These are phyloP conservation scores for Drosophila rellima DNA, from an alignment of 2,888 invertebrate species.

Conservation along the genomic window DNA sequence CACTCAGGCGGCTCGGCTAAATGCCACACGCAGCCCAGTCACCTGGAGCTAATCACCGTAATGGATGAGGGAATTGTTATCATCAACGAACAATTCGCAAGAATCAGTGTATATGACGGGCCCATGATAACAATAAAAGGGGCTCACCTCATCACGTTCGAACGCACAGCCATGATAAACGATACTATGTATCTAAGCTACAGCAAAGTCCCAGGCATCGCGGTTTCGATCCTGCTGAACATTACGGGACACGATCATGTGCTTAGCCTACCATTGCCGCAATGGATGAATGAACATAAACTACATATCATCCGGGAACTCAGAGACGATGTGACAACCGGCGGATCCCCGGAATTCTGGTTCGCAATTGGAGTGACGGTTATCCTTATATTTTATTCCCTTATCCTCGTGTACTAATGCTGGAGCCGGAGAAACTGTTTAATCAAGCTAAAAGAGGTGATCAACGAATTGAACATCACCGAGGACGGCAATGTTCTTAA, in stretches of 20 bases:
- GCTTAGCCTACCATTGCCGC: too few species aligned
- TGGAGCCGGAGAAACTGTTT: neutral
- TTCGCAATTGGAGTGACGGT: neutral
- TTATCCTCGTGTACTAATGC: neutral
- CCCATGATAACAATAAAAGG: slow-evolving; percentile 6
- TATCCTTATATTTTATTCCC: neutral
- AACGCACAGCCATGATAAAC: slow-evolving; percentile 1
- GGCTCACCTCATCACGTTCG: slow-evolving; percentile 3
- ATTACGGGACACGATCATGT: too few species aligned
- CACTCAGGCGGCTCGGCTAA: too few species aligned
- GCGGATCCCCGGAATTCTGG: slow-evolving; percentile 16
- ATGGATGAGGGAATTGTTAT: neutral
- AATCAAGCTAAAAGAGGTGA: neutral
- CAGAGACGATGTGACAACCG: slow-evolving; percentile 12
- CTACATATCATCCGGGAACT: slow-evolving; percentile 11
- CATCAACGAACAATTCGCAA: neutral
- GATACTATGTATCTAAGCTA: slow-evolving; percentile 1
- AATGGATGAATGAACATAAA: slow-evolving; percentile 30
- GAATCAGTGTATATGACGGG: slow-evolving; percentile 3
- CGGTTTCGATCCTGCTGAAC: neutral
- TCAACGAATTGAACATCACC: slow-evolving; percentile 1
- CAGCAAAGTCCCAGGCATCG: neutral
- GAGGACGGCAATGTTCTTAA: neutral
- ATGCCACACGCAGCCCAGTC: too few species aligned
- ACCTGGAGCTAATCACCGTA: neutral